Conservation (phyloP, 1,140 invertebrate genomes). For the Drosophila novamexicana region DNA sequence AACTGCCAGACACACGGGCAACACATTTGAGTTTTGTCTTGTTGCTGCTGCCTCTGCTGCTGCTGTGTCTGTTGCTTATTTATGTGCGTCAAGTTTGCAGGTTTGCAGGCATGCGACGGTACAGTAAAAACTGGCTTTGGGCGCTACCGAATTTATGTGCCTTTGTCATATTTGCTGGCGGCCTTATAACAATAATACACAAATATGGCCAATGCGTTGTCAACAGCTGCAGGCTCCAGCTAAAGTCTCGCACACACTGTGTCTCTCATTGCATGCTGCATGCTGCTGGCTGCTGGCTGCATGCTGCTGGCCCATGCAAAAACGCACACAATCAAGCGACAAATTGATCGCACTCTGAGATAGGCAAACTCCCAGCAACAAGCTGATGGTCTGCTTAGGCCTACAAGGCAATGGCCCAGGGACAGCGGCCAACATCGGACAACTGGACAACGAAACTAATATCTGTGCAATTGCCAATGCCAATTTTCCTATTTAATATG, state of each 20-base stretch:
- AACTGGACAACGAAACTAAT: constrained; percentile 59
- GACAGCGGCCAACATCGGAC: constrained; percentile 38
- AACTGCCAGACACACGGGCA: constrained; percentile 70
- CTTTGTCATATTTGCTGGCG: constrained; percentile 78
- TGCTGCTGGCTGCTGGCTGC: constrained; percentile 25
- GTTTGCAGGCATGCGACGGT: constrained; percentile 12
- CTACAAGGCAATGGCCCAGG: constrained; percentile 19
- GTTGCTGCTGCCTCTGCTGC: constrained; percentile 19
- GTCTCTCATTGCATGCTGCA: constrained; percentile 6
- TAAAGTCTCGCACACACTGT: constrained; percentile 26
- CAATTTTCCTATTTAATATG: constrained; percentile 81
- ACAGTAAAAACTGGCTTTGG: constrained; percentile 36
- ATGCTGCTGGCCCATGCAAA: constrained; percentile 64
- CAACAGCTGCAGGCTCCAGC: constrained; percentile 63
- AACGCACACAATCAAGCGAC: constrained; percentile 79
- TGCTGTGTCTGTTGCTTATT: constrained; percentile 46
- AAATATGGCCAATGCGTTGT: constrained; percentile 81
- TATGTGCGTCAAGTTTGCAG: constrained; percentile 32
- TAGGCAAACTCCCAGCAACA: constrained; percentile 53
- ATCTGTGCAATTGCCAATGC: constrained; percentile 80
- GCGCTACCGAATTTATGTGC: constrained; percentile 80
- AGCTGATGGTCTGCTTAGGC: constrained; percentile 13
- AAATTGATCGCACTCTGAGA: constrained; percentile 77
- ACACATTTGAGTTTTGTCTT: constrained; percentile 51
- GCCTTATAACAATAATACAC: constrained; percentile 74